Conservation (phyloP, 1,140 invertebrate species). For the Heliothis virescens region DNA sequence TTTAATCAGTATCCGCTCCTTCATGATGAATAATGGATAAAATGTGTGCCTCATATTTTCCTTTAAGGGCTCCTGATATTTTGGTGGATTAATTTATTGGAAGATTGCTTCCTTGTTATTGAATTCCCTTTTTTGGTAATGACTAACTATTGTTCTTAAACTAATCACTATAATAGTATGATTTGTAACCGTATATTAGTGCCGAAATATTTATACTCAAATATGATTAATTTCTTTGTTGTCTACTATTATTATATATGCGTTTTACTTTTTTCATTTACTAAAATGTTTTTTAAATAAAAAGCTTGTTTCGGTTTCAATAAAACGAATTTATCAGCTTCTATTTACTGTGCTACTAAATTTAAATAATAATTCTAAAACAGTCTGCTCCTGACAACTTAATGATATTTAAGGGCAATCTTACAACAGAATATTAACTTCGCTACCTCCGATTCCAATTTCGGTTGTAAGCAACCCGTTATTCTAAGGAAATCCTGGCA, state of each 20-base stretch:
- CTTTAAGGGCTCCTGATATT: constrained; percentile 8
- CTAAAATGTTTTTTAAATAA: too few species aligned
- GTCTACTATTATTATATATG: too few species aligned
- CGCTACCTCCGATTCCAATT: constrained; percentile 3
- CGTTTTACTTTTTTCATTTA: too few species aligned
- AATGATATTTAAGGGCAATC: constrained; percentile 21
- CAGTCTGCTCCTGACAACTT: constrained; percentile 3
- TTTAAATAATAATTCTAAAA: not conserved
- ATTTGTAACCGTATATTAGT: too few species aligned
- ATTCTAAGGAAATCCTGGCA: not conserved
- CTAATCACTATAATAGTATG: too few species aligned
- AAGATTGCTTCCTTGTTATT: constrained; percentile 12
- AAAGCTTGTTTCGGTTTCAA: too few species aligned
- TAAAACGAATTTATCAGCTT: not conserved
- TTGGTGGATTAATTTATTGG: constrained; percentile 4
- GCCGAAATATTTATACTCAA: too few species aligned
- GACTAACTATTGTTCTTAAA: not conserved
- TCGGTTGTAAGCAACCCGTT: constrained; percentile 3
- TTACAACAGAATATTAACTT: not conserved
- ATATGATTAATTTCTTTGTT: too few species aligned
- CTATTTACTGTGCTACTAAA: not conserved
- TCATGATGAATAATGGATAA: constrained; percentile 32
- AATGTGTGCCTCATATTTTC: constrained; percentile 22
- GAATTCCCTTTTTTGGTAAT: not conserved
- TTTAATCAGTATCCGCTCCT: constrained; percentile 24